A percentile compares a stretch with the other conserved stretches of the same genome.
Evolutionary conservation across 2,888 invertebrate species (phyloP).

Genomic region (Patella caerulea): DNA sequence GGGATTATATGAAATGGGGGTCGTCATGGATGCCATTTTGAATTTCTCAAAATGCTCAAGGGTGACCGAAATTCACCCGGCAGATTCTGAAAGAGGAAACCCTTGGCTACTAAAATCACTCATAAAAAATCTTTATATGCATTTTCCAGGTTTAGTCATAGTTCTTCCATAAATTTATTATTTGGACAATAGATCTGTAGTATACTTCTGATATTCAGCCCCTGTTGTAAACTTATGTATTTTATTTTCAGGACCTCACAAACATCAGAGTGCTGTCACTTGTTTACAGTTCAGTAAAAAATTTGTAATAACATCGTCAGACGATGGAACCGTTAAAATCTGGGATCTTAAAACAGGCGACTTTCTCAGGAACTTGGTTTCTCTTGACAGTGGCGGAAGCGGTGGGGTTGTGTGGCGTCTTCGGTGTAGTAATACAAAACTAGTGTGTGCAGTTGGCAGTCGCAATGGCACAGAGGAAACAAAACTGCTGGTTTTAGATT

Average conservation of each 20-base stretch:
- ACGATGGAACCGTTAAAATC: conserved; percentile 98
- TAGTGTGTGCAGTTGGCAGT: conserved; percentile 98
- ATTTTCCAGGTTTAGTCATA: too few relatives aligned
- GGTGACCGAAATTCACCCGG: too few relatives aligned
- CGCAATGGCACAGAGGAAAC: conserved; percentile 99
- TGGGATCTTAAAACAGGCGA: conserved; percentile 97
- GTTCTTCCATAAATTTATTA: too few relatives aligned
- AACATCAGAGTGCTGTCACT: conserved; percentile 98
- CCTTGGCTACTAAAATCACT: too few relatives aligned
- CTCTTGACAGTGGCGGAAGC: conserved; percentile 93
- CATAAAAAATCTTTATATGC: too few relatives aligned
- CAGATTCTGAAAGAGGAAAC: too few relatives aligned
- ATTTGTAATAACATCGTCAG: conserved; percentile 98
- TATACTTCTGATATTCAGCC: too few relatives aligned
- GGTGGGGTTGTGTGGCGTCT: conserved; percentile 99
- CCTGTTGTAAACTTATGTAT: neutral
- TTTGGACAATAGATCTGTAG: too few relatives aligned
- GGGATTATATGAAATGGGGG: too few relatives aligned
- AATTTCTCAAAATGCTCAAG: too few relatives aligned
- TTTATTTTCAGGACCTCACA: conserved; percentile 83
- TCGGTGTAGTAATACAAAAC: conserved; percentile 92
- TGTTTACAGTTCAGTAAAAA: conserved; percentile 95
- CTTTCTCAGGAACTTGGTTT: conserved; percentile 95
- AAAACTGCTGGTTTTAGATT: conserved; percentile 96
- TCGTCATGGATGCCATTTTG: too few relatives aligned